phyloP scores from a whole-genome alignment of 2,113 vertebrate genomes.

The Rissa tridactyla region DNA sequence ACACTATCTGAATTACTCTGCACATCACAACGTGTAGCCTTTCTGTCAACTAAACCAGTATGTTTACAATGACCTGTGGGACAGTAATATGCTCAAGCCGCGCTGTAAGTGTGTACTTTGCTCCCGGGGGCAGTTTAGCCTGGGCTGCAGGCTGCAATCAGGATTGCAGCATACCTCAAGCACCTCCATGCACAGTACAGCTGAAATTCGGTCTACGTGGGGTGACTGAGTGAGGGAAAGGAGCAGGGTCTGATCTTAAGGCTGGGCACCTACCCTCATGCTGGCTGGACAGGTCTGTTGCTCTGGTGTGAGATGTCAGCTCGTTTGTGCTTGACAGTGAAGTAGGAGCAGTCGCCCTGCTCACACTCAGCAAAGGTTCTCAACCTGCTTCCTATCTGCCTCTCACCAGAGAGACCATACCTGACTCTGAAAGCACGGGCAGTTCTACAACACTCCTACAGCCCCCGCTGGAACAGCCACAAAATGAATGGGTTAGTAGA shows the following conservation, averaged over 20 bases:
- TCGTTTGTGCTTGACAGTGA: rapidly evolving
- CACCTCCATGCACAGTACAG: background rate
- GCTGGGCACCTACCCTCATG: rapidly evolving
- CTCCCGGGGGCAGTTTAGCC: background rate
- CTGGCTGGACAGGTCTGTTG: background rate
- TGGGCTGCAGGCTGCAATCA: background rate
- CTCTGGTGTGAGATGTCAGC: background rate
- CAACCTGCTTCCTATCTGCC: background rate
- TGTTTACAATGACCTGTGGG: background rate
- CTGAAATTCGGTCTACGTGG: background rate
- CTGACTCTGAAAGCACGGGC: background rate
- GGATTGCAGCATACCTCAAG: background rate
- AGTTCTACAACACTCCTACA: background rate
- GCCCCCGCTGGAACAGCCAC: background rate
- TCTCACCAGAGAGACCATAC: background rate
- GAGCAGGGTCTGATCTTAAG: background rate
- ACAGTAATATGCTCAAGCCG: background rate
- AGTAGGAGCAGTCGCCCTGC: background rate
- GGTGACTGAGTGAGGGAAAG: background rate
- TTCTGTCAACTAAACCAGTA: background rate
- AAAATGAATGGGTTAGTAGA: background rate
- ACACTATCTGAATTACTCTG: background rate
- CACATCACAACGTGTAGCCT: background rate
- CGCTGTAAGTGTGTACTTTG: background rate
- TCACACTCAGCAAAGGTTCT: background rate